These are phyloP conservation scores for Trisateles emortualis DNA, from an alignment of 2,888 invertebrate species.

Conservation along the genomic window DNA sequence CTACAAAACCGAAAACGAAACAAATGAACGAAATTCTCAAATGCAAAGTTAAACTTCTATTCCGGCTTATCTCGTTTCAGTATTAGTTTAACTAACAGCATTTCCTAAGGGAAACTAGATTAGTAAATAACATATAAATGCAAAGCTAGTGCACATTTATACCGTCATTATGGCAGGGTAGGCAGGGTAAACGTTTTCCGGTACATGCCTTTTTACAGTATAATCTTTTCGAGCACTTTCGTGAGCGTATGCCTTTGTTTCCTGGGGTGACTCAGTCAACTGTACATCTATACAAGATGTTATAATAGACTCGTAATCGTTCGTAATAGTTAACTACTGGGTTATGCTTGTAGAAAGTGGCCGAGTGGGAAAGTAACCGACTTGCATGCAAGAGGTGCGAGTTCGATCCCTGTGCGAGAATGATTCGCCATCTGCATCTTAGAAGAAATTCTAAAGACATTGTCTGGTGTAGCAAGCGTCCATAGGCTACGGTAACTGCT, in stretches of 20 bases:
- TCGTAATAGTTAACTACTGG: conserved; percentile 3
- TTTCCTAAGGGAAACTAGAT: conserved; percentile 35
- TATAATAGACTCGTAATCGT: conserved; percentile 14
- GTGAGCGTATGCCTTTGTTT: conserved; percentile 42
- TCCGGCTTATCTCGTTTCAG: conserved; percentile 18
- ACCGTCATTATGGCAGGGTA: conserved; percentile 39
- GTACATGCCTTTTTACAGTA: conserved; percentile 41
- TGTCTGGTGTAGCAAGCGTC: no score
- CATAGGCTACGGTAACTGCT: no score
- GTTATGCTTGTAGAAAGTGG: not conserved
- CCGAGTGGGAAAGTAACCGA: no score
- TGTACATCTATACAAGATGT: conserved; percentile 9
- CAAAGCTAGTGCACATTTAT: conserved; percentile 24
- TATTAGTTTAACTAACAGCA: conserved; percentile 29
- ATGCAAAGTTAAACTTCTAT: not conserved
- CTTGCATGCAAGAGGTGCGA: no score
- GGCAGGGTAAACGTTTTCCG: conserved; percentile 49
- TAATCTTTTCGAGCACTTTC: conserved; percentile 43
- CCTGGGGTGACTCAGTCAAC: conserved; percentile 19
- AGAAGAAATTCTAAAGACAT: no score
- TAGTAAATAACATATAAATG: conserved; percentile 23
- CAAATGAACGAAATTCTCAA: conserved; percentile 5
- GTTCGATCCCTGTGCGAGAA: no score
- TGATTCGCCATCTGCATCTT: no score
- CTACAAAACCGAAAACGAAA: not conserved